Conservation (phyloP, 2,797 vertebrate species). For the Telmatherina bonti region DNA sequence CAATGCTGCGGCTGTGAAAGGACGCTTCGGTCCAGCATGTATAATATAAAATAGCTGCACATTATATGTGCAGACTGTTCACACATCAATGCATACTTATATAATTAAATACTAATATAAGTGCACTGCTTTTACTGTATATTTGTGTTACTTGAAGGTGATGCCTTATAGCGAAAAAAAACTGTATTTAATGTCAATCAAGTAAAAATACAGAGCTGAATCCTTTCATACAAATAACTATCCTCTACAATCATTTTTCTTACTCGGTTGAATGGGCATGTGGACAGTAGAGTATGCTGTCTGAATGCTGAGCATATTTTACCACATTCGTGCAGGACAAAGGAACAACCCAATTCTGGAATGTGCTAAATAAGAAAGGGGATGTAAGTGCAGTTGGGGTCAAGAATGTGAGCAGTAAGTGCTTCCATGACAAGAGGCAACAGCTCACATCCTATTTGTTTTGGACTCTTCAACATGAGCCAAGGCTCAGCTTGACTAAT, state of each 20-base stretch:
- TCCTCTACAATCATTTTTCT: not conserved
- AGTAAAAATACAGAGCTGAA: not conserved
- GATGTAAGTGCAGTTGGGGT: conserved; percentile 57
- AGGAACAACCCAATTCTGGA: conserved; percentile 54
- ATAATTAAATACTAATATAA: not conserved
- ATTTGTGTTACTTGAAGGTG: no score
- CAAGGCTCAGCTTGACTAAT: conserved; percentile 41
- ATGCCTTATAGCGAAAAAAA: not conserved
- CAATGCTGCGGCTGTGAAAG: conserved; percentile 17
- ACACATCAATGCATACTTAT: not conserved
- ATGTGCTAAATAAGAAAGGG: conserved; percentile 49
- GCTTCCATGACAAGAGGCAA: conserved; percentile 60
- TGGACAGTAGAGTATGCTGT: conserved; percentile 2
- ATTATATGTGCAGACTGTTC: conserved; percentile 8
- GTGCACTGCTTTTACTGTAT: not conserved
- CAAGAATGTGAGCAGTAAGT: conserved; percentile 64
- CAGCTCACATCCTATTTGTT: conserved; percentile 73
- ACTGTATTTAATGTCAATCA: not conserved
- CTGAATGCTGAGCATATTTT: conserved; percentile 20
- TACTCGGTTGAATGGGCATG: conserved; percentile 8
- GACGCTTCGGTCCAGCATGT: not conserved
- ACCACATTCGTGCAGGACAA: conserved; percentile 30
- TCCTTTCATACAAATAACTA: conserved; percentile 5
- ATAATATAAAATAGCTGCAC: not conserved
- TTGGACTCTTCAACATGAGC: conserved; percentile 52